Conservation (phyloP, 2,888 invertebrate genomes). For the Mesoligia furuncula region DNA sequence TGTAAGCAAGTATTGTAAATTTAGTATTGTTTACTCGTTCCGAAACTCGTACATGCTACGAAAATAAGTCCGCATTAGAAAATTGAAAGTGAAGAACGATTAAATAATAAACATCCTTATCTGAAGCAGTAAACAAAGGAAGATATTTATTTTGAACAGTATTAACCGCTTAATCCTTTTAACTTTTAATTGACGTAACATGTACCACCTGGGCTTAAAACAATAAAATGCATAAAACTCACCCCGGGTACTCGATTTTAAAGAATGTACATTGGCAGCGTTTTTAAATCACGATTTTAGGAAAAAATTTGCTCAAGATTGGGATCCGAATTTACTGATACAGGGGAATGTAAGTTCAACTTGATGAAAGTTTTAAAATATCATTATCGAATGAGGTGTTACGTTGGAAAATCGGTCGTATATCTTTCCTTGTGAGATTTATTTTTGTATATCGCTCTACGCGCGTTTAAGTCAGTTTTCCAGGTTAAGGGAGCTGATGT, state of each 20-base stretch:
- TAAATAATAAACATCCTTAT: constrained; percentile 72
- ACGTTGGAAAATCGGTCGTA: constrained; percentile 78
- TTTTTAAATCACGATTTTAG: constrained; percentile 85
- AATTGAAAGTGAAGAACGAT: constrained; percentile 72
- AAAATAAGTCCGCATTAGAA: constrained; percentile 75
- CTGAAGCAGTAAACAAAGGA: constrained; percentile 68
- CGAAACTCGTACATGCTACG: constrained; percentile 63
- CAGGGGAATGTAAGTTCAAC: constrained; percentile 85
- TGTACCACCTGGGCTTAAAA: constrained; percentile 72
- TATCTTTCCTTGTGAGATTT: constrained; percentile 71
- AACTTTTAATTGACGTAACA: constrained; percentile 72
- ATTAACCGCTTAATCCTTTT: constrained; percentile 77
- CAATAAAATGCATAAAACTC: constrained; percentile 66
- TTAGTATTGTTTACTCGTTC: constrained; percentile 71
- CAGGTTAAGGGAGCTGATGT: constrained; percentile 82
- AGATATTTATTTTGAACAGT: constrained; percentile 70
- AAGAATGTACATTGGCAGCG: constrained; percentile 68
- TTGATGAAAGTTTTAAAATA: constrained; percentile 72
- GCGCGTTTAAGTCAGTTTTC: constrained; percentile 77
- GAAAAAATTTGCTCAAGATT: constrained; percentile 82
- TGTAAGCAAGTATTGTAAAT: constrained; percentile 67
- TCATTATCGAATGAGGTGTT: constrained; percentile 63
- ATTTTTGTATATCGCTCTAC: constrained; percentile 73
- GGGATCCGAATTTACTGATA: constrained; percentile 88
- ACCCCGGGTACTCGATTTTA: constrained; percentile 66